phyloP scores from a whole-genome alignment of 2,888 invertebrate genomes.

The Hermaeophaga mercurialis region DNA sequence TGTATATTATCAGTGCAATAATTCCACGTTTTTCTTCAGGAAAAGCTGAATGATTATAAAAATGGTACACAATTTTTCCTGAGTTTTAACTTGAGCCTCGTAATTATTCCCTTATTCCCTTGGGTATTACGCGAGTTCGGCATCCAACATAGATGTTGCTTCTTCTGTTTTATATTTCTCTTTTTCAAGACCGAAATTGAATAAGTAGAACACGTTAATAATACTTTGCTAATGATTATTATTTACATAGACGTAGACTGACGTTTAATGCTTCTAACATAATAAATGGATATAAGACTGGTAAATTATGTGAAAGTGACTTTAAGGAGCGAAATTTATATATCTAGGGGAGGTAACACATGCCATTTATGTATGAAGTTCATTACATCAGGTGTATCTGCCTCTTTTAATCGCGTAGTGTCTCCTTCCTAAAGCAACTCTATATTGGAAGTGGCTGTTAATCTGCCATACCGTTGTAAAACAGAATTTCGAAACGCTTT shows the following conservation, averaged over 20 bases:
- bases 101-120: slow-evolving; percentile 56
- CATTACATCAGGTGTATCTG: slow-evolving; percentile 31
- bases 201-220: too few relatives aligned
- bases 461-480: not conserved
- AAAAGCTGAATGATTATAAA: slow-evolving; percentile 58
- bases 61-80: slow-evolving; percentile 57
- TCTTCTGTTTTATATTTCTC: not conserved
- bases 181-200: too few relatives aligned
- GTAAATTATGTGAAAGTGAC: slow-evolving; percentile 6
- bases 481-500: too few relatives aligned
- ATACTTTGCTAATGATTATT: too few relatives aligned
- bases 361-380: slow-evolving; percentile 24
- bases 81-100: slow-evolving; percentile 56
- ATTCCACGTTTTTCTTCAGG: slow-evolving; percentile 35
- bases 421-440: slow-evolving; percentile 24
- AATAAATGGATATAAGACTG: not conserved
- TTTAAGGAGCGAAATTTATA: slow-evolving; percentile 12
- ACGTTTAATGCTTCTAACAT: too few relatives aligned
- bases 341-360: slow-evolving; percentile 24
- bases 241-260: too few relatives aligned
- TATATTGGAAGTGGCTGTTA: slow-evolving; percentile 12
- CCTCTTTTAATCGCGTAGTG: slow-evolving; percentile 24
- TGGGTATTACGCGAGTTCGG: slow-evolving; percentile 46
- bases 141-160: slow-evolving; percentile 32
- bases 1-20: too few relatives aligned